Evolutionary conservation across 2,113 vertebrate genomes (phyloP), one percentile per base, ranked within the genome.

Genomic region (Urocynchramus pylzowi): DNA sequence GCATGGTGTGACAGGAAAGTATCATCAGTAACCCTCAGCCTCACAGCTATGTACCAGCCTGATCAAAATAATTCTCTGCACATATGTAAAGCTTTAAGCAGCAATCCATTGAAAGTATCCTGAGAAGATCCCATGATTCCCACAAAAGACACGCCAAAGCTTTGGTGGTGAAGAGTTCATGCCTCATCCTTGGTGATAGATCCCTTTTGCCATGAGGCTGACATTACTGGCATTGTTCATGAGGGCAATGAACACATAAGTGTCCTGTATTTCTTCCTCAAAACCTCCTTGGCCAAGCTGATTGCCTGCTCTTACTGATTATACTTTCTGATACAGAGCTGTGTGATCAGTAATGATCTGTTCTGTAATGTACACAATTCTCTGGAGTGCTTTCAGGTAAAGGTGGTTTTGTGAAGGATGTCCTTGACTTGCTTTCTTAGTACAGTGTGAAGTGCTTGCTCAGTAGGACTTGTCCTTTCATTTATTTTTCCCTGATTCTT

Each of bases 401-500:
- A 63, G 15, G 24, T 5, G 20, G 8, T 39, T 76, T 50, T 74
- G 17, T 74, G 54, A 59, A 54, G 47, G 52, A 37, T 80, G 65
- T 19, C 59, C 45, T 85, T 77, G 64, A 52, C 44, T 67, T 77
- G 24, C 50, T 85, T 82, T 85, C 54, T 44, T 79, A 41, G 45
- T 50, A 42, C 44, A 30, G 11, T 33, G 45, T 69, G 57, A 77
- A 87, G 42, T 70, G 52, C 56, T 95, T 70, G 56, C 68, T 93
- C 12, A 10, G 31, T 60, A 17, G 71, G 71, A 37, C 44, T 70
- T 86, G 20, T 74, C 71, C 47, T 78, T 79, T 74, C 56, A 49
- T 74, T 89, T 94, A 42, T 65, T 94, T 94, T 90, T 41, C 64
- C 13, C 45, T 70, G 42, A 27, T 88, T 88, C 23, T 84, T 91